Evolutionary conservation across 2,888 invertebrate species (phyloP).

Genomic region (Endomychus coccineus): DNA sequence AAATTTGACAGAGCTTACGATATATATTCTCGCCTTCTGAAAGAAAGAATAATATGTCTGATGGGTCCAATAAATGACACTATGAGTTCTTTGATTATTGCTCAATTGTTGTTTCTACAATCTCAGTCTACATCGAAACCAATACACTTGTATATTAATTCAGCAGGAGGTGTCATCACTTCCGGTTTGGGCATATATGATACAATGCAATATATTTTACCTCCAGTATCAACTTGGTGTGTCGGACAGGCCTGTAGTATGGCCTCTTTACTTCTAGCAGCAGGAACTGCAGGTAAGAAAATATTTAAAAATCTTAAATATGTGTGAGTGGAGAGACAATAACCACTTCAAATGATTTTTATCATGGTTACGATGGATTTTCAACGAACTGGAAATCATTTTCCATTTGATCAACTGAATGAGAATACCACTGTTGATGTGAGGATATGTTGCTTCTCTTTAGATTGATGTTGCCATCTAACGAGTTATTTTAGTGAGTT

Average conservation of each 20-base stretch:
- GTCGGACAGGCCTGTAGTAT: conserved; percentile 94
- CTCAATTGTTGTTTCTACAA: conserved; percentile 86
- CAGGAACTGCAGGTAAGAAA: conserved; percentile 58
- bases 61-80: conserved; percentile 94
- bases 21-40: conserved; percentile 89
- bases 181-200: conserved; percentile 96
- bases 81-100: conserved; percentile 84
- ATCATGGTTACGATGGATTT: too few species aligned
- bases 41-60: conserved; percentile 92
- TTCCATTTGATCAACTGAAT: neutral
- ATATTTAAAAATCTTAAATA: too few species aligned
- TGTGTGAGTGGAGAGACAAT: too few species aligned
- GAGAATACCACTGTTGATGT: too few species aligned
- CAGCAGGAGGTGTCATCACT: conserved; percentile 88
- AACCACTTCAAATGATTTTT: too few species aligned
- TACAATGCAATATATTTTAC: conserved; percentile 96
- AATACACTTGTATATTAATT: conserved; percentile 94
- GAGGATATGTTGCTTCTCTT: too few species aligned
- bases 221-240: conserved; percentile 91
- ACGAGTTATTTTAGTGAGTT: too few species aligned
- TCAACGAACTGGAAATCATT: too few species aligned
- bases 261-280: conserved; percentile 86
- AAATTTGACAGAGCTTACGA: conserved; percentile 94
- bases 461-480: too few species aligned
- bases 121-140: conserved; percentile 92